Base-by-base conservation (phyloP, 2,113 vertebrate genomes). In the Zapornia atra region DNA sequence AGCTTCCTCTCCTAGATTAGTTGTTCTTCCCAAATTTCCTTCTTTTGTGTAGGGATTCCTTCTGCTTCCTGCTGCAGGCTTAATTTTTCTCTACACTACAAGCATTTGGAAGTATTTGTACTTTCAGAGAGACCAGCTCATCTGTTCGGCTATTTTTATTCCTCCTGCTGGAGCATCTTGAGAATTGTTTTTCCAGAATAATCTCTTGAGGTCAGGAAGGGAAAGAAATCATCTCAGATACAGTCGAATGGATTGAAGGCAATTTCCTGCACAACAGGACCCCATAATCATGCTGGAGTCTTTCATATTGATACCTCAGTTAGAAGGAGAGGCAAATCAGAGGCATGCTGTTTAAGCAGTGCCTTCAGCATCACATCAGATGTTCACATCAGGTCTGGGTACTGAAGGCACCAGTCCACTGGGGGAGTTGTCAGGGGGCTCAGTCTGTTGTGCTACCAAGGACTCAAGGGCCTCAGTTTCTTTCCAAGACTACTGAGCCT, bases 31-130 rank as follows among this genome's bases (percentile, higher is more conserved):
- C 81, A 56, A 65, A 73, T 91, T 98, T 98, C 97, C 97, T 98
- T 80, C 97, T 96, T 98, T 98, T 98, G 96, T 98, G 56, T 61
- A 38, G 89, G 94, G 88, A 96, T 96, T 96, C 96, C 94, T 94
- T 81, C 86, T 56, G 42, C 40, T 97, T 97, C 97, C 82, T 54
- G 86, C 59, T 82, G 36, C 60, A 73, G 54, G 60, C 70, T 94
- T 82, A 15, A 3, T 94, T 96, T 96, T 92, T 88, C 78, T 93
- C 63, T 46, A 48, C 40, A 14, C 72, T 53, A 6, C 5, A 38
- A 77, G 80, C 56, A 15, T 77, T 83, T 68, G 69, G 76, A 88
- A 93, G 66, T 44, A 57, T 64, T 86, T 75, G 61, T 66, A 11
- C 71, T 57, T 38, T 54, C 46, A 86, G 77, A 71, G 90, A 88